These are phyloP conservation scores for Scaptomyza flava DNA, from an alignment of 2,888 invertebrate species.

Conservation along the genomic window DNA sequence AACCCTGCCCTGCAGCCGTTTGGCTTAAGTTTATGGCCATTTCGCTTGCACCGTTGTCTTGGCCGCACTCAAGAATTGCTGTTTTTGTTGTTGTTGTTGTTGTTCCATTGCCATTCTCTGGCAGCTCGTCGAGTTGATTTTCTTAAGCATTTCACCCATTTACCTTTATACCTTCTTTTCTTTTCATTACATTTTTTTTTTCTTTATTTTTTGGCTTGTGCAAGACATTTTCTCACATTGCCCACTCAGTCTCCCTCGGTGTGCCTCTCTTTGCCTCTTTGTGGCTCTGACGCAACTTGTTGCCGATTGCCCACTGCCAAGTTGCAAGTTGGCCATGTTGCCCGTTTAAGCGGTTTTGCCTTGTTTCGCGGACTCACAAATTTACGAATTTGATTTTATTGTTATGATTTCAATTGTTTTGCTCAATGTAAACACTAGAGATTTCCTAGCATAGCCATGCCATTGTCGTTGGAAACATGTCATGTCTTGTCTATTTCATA, in stretches of 20 bases:
- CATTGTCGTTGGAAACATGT: slow-evolving; percentile 42
- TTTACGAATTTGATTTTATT: slow-evolving; percentile 75
- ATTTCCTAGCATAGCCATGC: slow-evolving; percentile 46
- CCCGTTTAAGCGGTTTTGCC: slow-evolving; percentile 15
- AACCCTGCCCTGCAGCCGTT: slow-evolving; percentile 46
- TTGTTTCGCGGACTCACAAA: slow-evolving; percentile 52
- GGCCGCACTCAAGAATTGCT: slow-evolving; percentile 46
- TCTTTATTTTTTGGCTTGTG: slow-evolving; percentile 52
- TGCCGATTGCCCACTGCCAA: slow-evolving; percentile 61
- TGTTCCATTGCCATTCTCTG: slow-evolving; percentile 35
- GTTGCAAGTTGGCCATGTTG: slow-evolving; percentile 39
- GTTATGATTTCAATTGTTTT: slow-evolving; percentile 75
- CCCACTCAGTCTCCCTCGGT: slow-evolving; percentile 16
- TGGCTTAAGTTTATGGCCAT: slow-evolving; percentile 77
- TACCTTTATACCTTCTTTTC: slow-evolving; percentile 61
- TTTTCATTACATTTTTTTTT: not conserved
- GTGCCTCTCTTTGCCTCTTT: slow-evolving; percentile 8
- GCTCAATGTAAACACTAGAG: slow-evolving; percentile 70
- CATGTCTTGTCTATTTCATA: slow-evolving; percentile 29
- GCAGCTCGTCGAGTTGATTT: slow-evolving; percentile 73
- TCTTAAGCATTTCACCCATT: slow-evolving; percentile 80
- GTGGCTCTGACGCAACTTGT: slow-evolving; percentile 70
- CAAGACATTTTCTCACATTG: slow-evolving; percentile 73
- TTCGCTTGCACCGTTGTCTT: slow-evolving; percentile 78
- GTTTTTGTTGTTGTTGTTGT: slow-evolving; percentile 19